phyloP scores from a whole-genome alignment of 2,113 vertebrate genomes.

The Marmota monax region DNA sequence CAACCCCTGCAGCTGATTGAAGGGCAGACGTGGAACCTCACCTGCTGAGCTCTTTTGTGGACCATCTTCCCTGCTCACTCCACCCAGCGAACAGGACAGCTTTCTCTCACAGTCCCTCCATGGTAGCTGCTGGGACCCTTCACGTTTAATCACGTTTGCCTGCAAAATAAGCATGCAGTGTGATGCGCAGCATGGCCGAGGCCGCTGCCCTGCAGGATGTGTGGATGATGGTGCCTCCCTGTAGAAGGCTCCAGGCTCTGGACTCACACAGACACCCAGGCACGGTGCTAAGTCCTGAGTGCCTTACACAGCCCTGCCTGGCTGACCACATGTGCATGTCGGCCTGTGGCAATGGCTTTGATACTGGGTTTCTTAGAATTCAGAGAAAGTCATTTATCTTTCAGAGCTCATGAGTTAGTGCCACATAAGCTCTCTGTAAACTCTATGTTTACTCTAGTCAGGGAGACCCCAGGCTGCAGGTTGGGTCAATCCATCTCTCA shows the following conservation, averaged over 20 bases:
- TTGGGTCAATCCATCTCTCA: not conserved
- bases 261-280: no score
- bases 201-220: not conserved
- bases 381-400: not conserved
- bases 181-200: rapidly evolving
- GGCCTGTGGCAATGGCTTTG: not conserved
- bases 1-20: not conserved
- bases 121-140: not conserved
- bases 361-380: not conserved
- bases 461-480: not conserved
- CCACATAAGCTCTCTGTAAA: not conserved
- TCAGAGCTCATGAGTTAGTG: not conserved
- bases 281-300: not conserved
- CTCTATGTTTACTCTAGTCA: not conserved
- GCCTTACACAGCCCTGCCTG: rapidly evolving
- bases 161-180: not conserved
- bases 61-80: not conserved
- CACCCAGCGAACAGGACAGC: rapidly evolving
- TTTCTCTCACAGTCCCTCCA: not conserved
- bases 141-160: not conserved
- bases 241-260: not conserved
- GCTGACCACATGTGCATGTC: rapidly evolving
- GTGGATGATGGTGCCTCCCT: not conserved
- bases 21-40: not conserved
- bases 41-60: not conserved